These are phyloP conservation scores for Acanthopleura granulata DNA, from an alignment of 2,888 invertebrate genomes.

Conservation along the genomic window DNA sequence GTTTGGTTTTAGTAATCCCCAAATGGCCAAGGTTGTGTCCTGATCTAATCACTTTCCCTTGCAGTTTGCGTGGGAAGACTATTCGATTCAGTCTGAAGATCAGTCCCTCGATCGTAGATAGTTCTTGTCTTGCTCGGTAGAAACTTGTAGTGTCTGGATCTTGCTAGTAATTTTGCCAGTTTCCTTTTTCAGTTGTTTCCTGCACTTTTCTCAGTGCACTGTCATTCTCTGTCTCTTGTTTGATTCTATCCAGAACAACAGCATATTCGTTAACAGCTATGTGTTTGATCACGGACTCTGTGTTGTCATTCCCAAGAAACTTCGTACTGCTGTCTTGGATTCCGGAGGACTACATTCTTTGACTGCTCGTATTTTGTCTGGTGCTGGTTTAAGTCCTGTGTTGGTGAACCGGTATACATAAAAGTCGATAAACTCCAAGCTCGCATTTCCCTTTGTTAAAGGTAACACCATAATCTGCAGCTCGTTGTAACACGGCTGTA, in stretches of 20 bases:
- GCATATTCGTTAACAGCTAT: background rate
- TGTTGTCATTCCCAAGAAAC: slow-evolving; percentile 21
- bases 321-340: slow-evolving; percentile 5
- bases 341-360: slow-evolving; percentile 12
- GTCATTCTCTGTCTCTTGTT: background rate
- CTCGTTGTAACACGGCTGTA: background rate
- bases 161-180: no score
- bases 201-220: background rate
- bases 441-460: slow-evolving; percentile 16
- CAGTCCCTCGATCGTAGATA: no score
- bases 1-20: no score
- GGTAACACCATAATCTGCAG: slow-evolving; percentile 4
- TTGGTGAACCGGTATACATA: slow-evolving; percentile 2
- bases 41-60: no score
- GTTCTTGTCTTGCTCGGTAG: no score
- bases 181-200: no score
- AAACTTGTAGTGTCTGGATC: no score
- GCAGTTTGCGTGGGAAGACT: no score
- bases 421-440: background rate
- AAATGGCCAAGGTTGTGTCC: no score
- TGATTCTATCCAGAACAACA: background rate
- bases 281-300: background rate
- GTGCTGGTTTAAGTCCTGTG: slow-evolving; percentile 15
- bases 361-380: slow-evolving; percentile 4
- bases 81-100: no score